phyloP scores from a whole-genome alignment of 1,140 invertebrate genomes.

The Drosophila elegans region DNA sequence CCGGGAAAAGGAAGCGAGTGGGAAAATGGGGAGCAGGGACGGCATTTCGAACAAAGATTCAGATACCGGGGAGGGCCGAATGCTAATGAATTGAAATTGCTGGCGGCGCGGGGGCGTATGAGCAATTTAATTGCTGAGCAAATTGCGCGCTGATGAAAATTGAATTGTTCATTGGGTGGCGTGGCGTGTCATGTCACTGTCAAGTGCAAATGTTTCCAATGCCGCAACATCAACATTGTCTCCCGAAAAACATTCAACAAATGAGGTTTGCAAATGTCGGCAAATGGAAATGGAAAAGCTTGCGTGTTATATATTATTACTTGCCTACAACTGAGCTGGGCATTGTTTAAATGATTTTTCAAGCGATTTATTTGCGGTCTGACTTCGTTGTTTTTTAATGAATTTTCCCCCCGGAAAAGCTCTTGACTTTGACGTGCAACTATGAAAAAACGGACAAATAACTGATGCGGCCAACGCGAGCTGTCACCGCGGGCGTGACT shows the following conservation, averaged over 20 bases:
- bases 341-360: constrained; percentile 40
- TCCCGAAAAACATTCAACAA: constrained; percentile 39
- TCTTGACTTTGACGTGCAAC: constrained; percentile 60
- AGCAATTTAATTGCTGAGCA: constrained; percentile 70
- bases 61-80: constrained; percentile 28
- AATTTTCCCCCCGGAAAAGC: constrained; percentile 30
- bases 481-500: constrained; percentile 69
- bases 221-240: constrained; percentile 58
- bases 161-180: constrained; percentile 46
- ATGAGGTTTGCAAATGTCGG: constrained; percentile 54
- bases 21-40: constrained; percentile 22
- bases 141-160: constrained; percentile 56
- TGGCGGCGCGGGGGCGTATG: constrained; percentile 53
- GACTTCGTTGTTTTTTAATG: constrained; percentile 48
- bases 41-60: constrained; percentile 30
- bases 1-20: neutral
- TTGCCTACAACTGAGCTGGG: constrained; percentile 12
- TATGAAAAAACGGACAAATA: constrained; percentile 29
- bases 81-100: constrained; percentile 81
- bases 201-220: constrained; percentile 70
- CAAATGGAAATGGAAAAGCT: constrained; percentile 25
- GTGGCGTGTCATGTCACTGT: constrained; percentile 65
- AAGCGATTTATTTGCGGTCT: constrained; percentile 47
- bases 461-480: constrained; percentile 17
- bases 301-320: constrained; percentile 43